phyloP scores from a whole-genome alignment of 2,888 invertebrate species.

The Dolichomitus sp. region DNA sequence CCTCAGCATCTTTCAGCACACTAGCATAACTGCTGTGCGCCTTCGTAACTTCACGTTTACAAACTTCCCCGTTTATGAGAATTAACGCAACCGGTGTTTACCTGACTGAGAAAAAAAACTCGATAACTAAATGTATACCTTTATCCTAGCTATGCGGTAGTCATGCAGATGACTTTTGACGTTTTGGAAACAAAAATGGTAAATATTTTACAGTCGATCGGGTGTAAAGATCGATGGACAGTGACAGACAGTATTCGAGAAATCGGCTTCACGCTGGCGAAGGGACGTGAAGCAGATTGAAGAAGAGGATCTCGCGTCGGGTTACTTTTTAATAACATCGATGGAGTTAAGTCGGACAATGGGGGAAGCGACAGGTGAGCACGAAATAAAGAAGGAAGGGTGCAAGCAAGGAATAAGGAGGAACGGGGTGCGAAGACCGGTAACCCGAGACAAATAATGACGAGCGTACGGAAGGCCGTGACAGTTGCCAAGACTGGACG shows the following conservation, averaged over 20 bases:
- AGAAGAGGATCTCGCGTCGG: conserved; percentile 40
- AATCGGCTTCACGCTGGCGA: not conserved
- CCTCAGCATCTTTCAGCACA: conserved; percentile 64
- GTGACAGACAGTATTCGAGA: not conserved
- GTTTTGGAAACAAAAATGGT: not conserved
- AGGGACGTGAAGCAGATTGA: not conserved
- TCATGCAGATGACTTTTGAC: not conserved
- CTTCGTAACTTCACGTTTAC: conserved; percentile 78
- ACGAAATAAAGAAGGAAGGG: conserved; percentile 52
- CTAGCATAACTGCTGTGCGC: conserved; percentile 69
- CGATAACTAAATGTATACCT: not conserved
- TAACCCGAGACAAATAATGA: conserved; percentile 69
- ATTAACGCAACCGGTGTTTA: conserved; percentile 71
- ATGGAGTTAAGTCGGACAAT: conserved; percentile 55
- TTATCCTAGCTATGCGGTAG: not conserved
- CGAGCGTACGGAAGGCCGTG: conserved; percentile 63
- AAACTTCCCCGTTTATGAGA: conserved; percentile 78
- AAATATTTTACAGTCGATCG: not conserved
- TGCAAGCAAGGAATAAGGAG: conserved; percentile 29
- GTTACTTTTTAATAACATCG: conserved; percentile 54
- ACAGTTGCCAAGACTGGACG: conserved; percentile 48
- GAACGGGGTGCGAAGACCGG: conserved; percentile 57
- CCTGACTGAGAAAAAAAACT: conserved; percentile 27
- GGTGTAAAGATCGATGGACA: not conserved
- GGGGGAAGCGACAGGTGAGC: conserved; percentile 56